Evolutionary conservation across 2,113 vertebrate species (phyloP).

Genomic region (Panthera uncia): DNA sequence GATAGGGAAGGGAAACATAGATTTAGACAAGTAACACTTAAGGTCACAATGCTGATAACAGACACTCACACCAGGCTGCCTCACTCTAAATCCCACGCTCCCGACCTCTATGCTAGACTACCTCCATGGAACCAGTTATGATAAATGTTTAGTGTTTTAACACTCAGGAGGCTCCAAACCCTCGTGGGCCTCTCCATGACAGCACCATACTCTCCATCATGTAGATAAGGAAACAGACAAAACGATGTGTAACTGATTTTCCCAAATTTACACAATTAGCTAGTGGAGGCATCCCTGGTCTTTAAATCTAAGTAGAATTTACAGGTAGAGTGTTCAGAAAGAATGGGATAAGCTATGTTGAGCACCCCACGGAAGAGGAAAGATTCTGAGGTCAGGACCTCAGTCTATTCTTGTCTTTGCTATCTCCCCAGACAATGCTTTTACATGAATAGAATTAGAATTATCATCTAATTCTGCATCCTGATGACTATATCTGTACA

Average conservation of each 20-base stretch:
- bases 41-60: not conserved
- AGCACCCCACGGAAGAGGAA: not conserved
- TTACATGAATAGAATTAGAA: not conserved
- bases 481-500: not conserved
- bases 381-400: not conserved
- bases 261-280: not conserved
- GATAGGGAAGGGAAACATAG: not conserved
- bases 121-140: not conserved
- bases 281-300: not conserved
- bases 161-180: not conserved
- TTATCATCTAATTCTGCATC: too few relatives aligned
- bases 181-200: not conserved
- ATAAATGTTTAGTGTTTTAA: not conserved
- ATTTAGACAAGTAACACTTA: not conserved
- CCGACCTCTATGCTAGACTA: too few relatives aligned
- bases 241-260: not conserved
- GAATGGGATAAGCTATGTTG: not conserved
- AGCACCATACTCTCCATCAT: not conserved
- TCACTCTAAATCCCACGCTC: not conserved
- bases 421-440: not conserved
- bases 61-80: not conserved
- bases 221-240: not conserved
- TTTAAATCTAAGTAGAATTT: not conserved
- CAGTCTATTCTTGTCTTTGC: not conserved
- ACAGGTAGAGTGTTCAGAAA: not conserved